Percentiles rank a stretch among this genome's conserved stretches.
Evolutionary conservation across 2,113 vertebrate genomes (phyloP).

Genomic region (Silurus meridionalis): DNA sequence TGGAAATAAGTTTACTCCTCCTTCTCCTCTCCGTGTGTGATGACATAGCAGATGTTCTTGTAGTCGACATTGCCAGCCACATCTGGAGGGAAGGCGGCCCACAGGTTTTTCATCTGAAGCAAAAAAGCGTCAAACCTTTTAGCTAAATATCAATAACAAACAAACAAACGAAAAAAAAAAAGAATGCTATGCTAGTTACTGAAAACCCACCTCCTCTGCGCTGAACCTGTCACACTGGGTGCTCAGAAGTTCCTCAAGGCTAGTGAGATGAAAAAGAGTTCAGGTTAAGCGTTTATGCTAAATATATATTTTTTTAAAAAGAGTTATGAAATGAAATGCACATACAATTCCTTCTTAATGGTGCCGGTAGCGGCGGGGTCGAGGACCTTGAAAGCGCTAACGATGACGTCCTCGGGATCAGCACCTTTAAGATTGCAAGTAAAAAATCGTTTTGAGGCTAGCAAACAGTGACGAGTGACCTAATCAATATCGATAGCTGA

Average conservation of each 20-base stretch:
- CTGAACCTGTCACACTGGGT: slow-evolving; percentile 91
- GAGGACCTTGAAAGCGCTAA: slow-evolving; percentile 88
- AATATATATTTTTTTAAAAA: not conserved
- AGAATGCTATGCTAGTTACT: not conserved
- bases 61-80: slow-evolving; percentile 84
- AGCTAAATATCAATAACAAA: not conserved
- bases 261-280: slow-evolving; percentile 53
- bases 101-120: slow-evolving; percentile 78
- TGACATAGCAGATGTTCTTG: slow-evolving; percentile 94
- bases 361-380: slow-evolving; percentile 83
- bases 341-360: slow-evolving; percentile 92
- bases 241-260: slow-evolving; percentile 86
- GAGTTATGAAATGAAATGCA: not conserved
- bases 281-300: not conserved
- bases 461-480: not conserved
- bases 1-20: slow-evolving; percentile 57
- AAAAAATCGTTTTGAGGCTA: not conserved
- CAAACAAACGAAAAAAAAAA: too few species aligned
- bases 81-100: slow-evolving; percentile 79
- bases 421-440: slow-evolving; percentile 71
- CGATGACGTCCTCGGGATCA: slow-evolving; percentile 89
- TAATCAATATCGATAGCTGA: not conserved
- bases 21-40: slow-evolving; percentile 89
- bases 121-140: not conserved
- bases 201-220: slow-evolving; percentile 77